Evolutionary conservation across 2,888 invertebrate genomes (phyloP).

Genomic region (Hydrotaea diabolus): DNA sequence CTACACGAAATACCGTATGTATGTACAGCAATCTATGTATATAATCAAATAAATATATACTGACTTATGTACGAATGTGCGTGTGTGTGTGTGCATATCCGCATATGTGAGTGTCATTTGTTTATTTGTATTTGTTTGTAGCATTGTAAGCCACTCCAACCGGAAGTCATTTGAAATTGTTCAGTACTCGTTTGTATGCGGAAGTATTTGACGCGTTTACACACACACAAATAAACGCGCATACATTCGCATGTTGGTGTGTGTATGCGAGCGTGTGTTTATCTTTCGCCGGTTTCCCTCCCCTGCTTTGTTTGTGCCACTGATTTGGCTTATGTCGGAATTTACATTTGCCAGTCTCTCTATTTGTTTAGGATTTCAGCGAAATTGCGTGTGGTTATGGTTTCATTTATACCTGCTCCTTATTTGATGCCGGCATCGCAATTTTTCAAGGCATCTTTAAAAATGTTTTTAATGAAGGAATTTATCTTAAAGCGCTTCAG

Average conservation of each 20-base stretch:
- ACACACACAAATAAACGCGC: not conserved
- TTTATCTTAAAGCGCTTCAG: not conserved
- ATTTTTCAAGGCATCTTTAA: not conserved
- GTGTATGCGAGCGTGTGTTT: too few relatives aligned
- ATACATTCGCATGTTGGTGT: not conserved
- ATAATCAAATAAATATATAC: too few relatives aligned
- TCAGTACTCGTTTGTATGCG: not conserved
- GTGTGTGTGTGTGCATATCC: too few relatives aligned
- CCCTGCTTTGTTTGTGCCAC: too few relatives aligned
- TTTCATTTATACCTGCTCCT: not conserved
- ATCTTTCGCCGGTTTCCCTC: too few relatives aligned
- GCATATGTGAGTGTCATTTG: not conserved
- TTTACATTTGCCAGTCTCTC: not conserved
- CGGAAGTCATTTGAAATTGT: conserved; percentile 5
- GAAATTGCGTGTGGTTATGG: not conserved
- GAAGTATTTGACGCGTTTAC: not conserved
- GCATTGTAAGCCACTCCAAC: conserved; percentile 2
- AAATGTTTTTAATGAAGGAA: not conserved
- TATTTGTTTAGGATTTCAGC: conserved; percentile 6
- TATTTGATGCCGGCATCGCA: not conserved
- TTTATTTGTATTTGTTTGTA: not conserved
- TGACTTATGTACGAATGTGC: too few relatives aligned
- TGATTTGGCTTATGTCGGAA: not conserved
- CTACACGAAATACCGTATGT: too few relatives aligned
- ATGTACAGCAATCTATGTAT: too few relatives aligned